Base-by-base conservation (phyloP, 2,888 invertebrate species). In the Opisthograptis luteolata region DNA sequence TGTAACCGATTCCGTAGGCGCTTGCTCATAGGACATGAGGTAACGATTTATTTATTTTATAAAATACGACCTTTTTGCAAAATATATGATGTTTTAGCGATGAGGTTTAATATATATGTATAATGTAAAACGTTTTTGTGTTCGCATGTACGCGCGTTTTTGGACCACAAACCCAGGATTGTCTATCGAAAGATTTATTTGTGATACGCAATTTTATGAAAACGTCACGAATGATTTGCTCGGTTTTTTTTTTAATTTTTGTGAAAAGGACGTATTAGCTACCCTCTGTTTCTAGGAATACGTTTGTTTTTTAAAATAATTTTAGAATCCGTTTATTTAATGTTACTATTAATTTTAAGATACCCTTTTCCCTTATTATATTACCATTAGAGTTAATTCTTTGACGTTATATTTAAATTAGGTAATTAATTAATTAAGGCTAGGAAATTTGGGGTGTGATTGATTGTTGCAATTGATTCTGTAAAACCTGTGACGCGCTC, bases 291-390 rank as follows among this genome's bases (percentile, higher is more conserved):
- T 44, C 20, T 51, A 51, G 44, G 40, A 35, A 35, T 50, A 15
- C 25, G 35, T 40, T 44, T 51, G 35, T 10, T 25, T 43, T 42
- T 44, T n/a, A n/a, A n/a, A n/a, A n/a, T n/a, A 31, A 39, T 58
- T 59, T 55, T 60, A 62, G 65, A 76, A 78, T 79, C 72, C 69
- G 64, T 79, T 80, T 84, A 81, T 84, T 83, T 86, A 85, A 87
- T 81, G 87, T 88, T 86, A 88, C 84, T 87, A 87, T 87, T 87
- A 84, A 68, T 84, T 83, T 75, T 86, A 87, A 84, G 84, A 72
- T 76, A 74, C 72, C 68, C 78, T 81, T 78, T 78, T 70, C 67
- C 73, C 70, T 65, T 69, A 60, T 66, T 34, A 67, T 72, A 79
- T 83, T 87, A 87, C 87, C 87, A 87, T 83, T 87, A 87, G 84